phyloP scores from a whole-genome alignment of 2,888 invertebrate species.

The Mythimna albipuncta region DNA sequence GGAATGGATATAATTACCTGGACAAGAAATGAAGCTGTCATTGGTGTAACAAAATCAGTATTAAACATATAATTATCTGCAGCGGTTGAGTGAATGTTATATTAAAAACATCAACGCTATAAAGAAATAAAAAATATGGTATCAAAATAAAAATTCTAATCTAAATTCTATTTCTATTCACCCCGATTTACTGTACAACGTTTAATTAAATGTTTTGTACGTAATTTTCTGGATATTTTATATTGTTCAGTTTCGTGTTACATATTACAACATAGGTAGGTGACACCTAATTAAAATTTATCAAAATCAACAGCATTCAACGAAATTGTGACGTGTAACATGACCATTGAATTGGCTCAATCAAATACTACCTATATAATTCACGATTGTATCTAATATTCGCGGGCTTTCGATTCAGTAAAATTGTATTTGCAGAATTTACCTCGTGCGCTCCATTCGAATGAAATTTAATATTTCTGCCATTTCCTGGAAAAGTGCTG shows the following conservation, averaged over 20 bases:
- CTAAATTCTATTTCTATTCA: too few relatives aligned
- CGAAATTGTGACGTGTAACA: not conserved
- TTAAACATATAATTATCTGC: too few relatives aligned
- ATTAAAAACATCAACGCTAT: too few relatives aligned
- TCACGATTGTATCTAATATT: slow-evolving; percentile 24
- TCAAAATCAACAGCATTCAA: not conserved
- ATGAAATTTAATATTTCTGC: slow-evolving; percentile 38
- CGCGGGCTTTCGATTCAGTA: not conserved
- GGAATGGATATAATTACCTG: too few relatives aligned
- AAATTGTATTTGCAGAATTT: slow-evolving; percentile 17
- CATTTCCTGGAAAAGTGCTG: slow-evolving; percentile 29
- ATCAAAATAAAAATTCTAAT: too few relatives aligned
- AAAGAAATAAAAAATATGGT: too few relatives aligned
- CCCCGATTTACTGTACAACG: too few relatives aligned
- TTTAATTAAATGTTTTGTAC: not conserved
- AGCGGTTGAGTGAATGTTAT: too few relatives aligned
- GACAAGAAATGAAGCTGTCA: too few relatives aligned
- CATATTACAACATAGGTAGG: not conserved
- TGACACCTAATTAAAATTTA: slow-evolving; percentile 4
- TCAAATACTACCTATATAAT: slow-evolving; percentile 13
- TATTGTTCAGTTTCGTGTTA: not conserved
- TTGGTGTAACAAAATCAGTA: too few relatives aligned
- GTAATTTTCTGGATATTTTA: not conserved
- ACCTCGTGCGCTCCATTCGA: slow-evolving; percentile 3
- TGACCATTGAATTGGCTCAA: slow-evolving; percentile 7